Evolutionary conservation across 2,113 vertebrate species (phyloP).

Genomic region (Macquaria australasica): DNA sequence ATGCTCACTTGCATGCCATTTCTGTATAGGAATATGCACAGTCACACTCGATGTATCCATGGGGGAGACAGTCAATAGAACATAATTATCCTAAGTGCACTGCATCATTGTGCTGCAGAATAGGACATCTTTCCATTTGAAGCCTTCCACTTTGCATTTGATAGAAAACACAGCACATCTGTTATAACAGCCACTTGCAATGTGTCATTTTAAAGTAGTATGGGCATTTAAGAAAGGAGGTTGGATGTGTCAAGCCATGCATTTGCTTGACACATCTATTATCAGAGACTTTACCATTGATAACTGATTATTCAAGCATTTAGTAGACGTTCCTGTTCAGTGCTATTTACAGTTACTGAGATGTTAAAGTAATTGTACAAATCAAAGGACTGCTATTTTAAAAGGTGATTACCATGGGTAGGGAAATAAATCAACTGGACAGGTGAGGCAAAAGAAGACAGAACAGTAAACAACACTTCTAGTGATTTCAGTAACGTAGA

Average conservation of each 20-base stretch:
- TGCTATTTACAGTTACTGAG: neutral
- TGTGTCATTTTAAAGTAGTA: conserved; percentile 35
- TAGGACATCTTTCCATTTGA: conserved; percentile 48
- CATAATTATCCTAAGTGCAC: conserved; percentile 67
- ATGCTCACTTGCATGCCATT: neutral
- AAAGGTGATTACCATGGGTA: neutral
- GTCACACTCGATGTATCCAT: conserved; percentile 56
- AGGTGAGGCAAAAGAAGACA: neutral
- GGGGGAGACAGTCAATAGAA: conserved; percentile 42
- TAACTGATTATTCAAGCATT: neutral
- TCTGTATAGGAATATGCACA: conserved; percentile 26
- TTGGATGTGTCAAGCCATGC: neutral
- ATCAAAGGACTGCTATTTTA: conserved; percentile 1
- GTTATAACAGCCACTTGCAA: neutral
- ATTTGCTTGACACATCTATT: conserved; percentile 11
- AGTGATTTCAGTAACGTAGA: neutral
- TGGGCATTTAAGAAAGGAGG: neutral
- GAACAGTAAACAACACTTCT: neutral
- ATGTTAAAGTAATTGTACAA: neutral
- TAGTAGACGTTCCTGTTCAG: neutral
- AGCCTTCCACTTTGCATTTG: conserved; percentile 43
- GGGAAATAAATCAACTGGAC: neutral
- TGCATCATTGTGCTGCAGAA: conserved; percentile 60
- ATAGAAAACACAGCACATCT: conserved; percentile 43
- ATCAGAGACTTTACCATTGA: neutral